phyloP scores from a whole-genome alignment of 2,888 invertebrate genomes.

The Gibbula magus region DNA sequence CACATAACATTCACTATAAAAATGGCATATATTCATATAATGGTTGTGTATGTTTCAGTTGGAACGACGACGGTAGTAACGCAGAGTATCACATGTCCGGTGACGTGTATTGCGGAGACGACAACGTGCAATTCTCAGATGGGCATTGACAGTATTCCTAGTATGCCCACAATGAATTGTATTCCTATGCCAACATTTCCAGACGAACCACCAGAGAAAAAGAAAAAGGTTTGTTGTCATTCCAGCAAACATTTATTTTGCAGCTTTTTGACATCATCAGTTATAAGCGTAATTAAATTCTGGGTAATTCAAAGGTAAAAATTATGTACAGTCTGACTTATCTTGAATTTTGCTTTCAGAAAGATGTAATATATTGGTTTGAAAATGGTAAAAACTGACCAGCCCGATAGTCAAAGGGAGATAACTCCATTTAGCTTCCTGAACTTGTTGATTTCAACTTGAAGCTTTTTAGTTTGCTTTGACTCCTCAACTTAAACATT shows the following conservation, averaged over 20 bases:
- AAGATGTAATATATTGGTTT: background rate
- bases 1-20: no score
- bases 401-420: no score
- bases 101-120: constrained; percentile 61
- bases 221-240: constrained; percentile 54
- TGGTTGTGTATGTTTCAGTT: constrained; percentile 27
- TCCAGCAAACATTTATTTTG: background rate
- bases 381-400: background rate
- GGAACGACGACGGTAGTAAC: constrained; percentile 59
- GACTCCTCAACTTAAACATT: no score
- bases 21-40: no score
- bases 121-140: constrained; percentile 22
- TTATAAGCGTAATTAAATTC: no score
- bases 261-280: background rate
- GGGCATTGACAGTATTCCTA: constrained; percentile 23
- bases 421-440: no score
- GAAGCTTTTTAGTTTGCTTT: no score
- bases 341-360: background rate
- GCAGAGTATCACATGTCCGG: constrained; percentile 68
- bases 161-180: constrained; percentile 26
- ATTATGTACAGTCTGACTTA: background rate
- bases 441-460: no score
- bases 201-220: constrained; percentile 62
- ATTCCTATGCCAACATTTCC: constrained; percentile 30
- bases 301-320: background rate